Evolutionary conservation across 1,140 invertebrate species (phyloP).

Genomic region (Tyrophagus putrescentiae): DNA sequence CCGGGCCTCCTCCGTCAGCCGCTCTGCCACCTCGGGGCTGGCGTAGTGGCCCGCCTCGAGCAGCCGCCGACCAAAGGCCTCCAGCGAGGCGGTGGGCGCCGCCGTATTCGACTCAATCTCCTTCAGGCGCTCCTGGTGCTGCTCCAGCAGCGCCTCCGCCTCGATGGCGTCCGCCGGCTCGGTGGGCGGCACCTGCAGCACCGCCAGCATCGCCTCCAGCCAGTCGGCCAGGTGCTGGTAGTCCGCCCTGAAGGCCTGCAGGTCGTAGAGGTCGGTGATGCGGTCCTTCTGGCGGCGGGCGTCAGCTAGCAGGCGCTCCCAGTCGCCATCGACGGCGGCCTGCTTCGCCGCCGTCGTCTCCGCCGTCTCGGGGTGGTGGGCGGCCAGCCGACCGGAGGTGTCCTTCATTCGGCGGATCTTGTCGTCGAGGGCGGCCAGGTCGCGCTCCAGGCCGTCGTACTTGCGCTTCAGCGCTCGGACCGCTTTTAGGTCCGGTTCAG

Average conservation of each 20-base stretch:
- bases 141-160: conserved; percentile 85
- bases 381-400: conserved; percentile 81
- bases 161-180: conserved; percentile 97
- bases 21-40: conserved; percentile 52
- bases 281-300: conserved; percentile 43
- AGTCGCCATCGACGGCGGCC: conserved; percentile 76
- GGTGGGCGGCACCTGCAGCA: conserved; percentile 75
- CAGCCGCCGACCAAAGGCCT: conserved; percentile 57
- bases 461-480: conserved; percentile 94
- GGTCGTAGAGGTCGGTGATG: conserved; percentile 84
- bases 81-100: conserved; percentile 69
- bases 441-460: conserved; percentile 93
- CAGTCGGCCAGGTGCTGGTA: conserved; percentile 91
- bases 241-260: conserved; percentile 94
- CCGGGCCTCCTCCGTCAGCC: conserved; percentile 73
- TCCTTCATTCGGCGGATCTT: conserved; percentile 77
- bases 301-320: conserved; percentile 83
- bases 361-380: conserved; percentile 77
- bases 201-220: conserved; percentile 93
- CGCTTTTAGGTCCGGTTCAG: conserved; percentile 82
- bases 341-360: conserved; percentile 80
- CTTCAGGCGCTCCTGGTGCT: conserved; percentile 93
- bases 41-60: conserved; percentile 49
- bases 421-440: conserved; percentile 90
- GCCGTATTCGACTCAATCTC: conserved; percentile 96